Percentiles rank a stretch among this genome's conserved stretches.
Evolutionary conservation across 2,113 vertebrate species (phyloP).

Genomic region (Rutilus rutilus): DNA sequence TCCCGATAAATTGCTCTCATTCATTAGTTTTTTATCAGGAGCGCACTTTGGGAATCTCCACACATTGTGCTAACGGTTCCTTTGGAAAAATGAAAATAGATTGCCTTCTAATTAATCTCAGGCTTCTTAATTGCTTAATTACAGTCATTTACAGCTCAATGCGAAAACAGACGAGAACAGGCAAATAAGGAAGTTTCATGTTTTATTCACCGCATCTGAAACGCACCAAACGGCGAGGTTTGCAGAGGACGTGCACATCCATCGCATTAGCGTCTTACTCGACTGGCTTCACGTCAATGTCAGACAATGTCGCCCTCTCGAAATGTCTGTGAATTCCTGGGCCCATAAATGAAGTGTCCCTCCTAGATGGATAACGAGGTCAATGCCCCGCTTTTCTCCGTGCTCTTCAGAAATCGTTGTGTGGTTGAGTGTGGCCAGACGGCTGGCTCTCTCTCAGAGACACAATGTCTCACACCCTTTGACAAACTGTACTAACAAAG

Average conservation of each 20-base stretch:
- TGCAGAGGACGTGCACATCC: constrained; percentile 8
- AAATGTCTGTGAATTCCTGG: constrained; percentile 20
- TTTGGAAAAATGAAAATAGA: constrained; percentile 68
- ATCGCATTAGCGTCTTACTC: neutral
- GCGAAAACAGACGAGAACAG: constrained; percentile 56
- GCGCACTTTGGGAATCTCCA: constrained; percentile 67
- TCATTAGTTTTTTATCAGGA: constrained; percentile 71
- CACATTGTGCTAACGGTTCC: constrained; percentile 68
- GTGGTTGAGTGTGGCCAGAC: constrained; percentile 13
- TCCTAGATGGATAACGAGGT: constrained; percentile 28
- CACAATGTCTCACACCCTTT: constrained; percentile 36
- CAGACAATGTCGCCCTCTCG: constrained; percentile 33
- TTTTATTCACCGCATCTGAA: constrained; percentile 33
- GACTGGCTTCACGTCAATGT: neutral
- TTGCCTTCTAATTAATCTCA: constrained; percentile 73
- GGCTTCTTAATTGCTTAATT: constrained; percentile 75
- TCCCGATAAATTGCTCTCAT: constrained; percentile 64
- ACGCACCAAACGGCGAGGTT: neutral
- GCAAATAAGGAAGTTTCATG: constrained; percentile 58
- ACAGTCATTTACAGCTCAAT: constrained; percentile 64
- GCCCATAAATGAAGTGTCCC: constrained; percentile 34
- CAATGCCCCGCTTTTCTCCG: constrained; percentile 37
- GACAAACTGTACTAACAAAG: constrained; percentile 42
- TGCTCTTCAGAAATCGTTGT: constrained; percentile 14
- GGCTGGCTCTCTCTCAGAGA: constrained; percentile 21